phyloP scores from a whole-genome alignment of 2,113 vertebrate genomes.

The Myanophis thanlyinensis region DNA sequence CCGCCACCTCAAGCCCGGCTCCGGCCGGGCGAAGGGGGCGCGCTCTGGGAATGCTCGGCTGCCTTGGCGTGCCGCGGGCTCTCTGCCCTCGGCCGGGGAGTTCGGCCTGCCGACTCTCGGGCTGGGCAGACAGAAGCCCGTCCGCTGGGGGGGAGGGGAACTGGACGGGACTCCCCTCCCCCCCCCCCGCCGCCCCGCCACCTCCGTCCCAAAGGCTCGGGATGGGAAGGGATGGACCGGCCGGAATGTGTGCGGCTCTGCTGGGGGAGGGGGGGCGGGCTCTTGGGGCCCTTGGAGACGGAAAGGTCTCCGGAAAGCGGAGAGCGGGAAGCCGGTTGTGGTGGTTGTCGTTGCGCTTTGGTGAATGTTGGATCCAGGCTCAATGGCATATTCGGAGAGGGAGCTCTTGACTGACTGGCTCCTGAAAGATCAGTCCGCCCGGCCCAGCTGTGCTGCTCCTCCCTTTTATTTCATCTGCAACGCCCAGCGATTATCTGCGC shows the following conservation, averaged over 20 bases:
- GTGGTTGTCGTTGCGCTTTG: background rate
- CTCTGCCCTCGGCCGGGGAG: background rate
- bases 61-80: no score
- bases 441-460: no score
- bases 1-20: background rate
- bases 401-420: no score
- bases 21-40: background rate
- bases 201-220: background rate
- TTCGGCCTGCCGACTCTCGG: background rate
- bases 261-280: background rate
- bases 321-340: background rate
- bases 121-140: background rate
- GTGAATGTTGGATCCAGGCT: accelerated
- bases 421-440: no score
- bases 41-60: no score
- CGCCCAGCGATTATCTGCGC: background rate
- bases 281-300: background rate
- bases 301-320: background rate
- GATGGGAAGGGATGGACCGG: no score
- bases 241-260: background rate
- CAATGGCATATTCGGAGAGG: background rate
- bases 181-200: no score
- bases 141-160: background rate
- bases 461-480: background rate
- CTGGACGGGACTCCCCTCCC: background rate